phyloP scores from a whole-genome alignment of 92 coral and sea anemone genomes.

The Meandrina meandrites region DNA sequence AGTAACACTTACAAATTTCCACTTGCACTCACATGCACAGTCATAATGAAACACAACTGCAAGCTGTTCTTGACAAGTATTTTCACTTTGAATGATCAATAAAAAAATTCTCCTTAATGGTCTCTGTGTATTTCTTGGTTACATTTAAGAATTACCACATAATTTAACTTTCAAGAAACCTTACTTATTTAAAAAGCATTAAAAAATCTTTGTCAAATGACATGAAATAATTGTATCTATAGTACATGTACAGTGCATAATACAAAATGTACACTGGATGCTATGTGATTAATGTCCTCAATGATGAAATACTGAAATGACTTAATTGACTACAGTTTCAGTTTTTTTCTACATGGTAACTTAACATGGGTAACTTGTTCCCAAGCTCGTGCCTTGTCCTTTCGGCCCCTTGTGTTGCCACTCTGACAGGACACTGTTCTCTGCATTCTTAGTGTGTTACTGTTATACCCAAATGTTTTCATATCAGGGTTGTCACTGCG shows the following conservation, averaged over 20 bases:
- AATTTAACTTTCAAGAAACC: too few species aligned
- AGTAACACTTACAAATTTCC: too few species aligned
- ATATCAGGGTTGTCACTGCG: conserved; percentile 61
- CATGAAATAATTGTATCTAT: too few species aligned
- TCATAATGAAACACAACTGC: too few species aligned
- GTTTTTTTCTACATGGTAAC: conserved; percentile 32
- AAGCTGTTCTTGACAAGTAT: too few species aligned
- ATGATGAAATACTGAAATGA: not conserved
- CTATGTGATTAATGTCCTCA: conserved; percentile 5
- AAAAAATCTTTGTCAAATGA: not conserved
- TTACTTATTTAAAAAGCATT: too few species aligned
- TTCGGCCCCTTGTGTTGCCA: conserved; percentile 68
- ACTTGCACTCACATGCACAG: too few species aligned
- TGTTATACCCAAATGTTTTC: conserved; percentile 54
- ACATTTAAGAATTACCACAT: too few species aligned
- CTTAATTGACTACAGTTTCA: not conserved
- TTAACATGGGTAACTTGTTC: conserved; percentile 46
- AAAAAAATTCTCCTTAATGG: too few species aligned
- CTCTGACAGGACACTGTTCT: conserved; percentile 61
- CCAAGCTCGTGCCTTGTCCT: conserved; percentile 55
- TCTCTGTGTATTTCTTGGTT: too few species aligned
- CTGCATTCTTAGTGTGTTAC: conserved; percentile 62
- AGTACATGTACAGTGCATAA: not conserved
- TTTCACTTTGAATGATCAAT: too few species aligned
- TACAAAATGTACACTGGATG: not conserved